These are phyloP conservation scores for Eulemur mongoz DNA, from an alignment of 2,797 vertebrate species.

Conservation along the genomic window DNA sequence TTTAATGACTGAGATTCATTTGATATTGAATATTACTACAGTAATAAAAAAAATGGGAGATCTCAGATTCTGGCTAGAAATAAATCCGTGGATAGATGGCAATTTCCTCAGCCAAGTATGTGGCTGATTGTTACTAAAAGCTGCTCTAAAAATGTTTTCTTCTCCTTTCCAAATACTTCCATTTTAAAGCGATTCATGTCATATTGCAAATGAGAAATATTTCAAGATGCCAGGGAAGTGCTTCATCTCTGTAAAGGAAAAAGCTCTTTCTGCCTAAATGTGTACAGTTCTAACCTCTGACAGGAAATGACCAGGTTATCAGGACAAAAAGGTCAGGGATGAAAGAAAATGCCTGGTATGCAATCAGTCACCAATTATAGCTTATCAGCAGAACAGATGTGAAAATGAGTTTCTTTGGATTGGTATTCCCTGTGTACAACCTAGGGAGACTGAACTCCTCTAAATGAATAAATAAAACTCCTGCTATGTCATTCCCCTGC, in stretches of 20 bases:
- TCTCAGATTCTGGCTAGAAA: neutral
- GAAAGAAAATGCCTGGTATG: conserved; percentile 71
- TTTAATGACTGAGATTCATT: neutral
- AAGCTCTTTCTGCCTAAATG: conserved; percentile 77
- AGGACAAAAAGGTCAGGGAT: conserved; percentile 73
- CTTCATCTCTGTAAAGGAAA: conserved; percentile 79
- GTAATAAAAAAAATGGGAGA: neutral
- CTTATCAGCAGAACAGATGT: conserved; percentile 76
- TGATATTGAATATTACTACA: neutral
- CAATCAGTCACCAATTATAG: conserved; percentile 81
- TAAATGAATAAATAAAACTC: conserved; percentile 69
- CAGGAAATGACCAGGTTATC: conserved; percentile 79
- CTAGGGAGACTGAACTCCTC: conserved; percentile 20
- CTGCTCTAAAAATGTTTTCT: conserved; percentile 72
- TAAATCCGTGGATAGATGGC: neutral
- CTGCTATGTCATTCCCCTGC: conserved; percentile 47
- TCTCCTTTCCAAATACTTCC: conserved; percentile 74
- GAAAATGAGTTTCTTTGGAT: conserved; percentile 81
- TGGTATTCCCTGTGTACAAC: conserved; percentile 53
- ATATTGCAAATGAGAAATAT: conserved; percentile 80
- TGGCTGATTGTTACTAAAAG: conserved; percentile 67
- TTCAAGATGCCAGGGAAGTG: conserved; percentile 77
- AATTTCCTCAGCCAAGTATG: neutral
- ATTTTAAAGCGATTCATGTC: conserved; percentile 75
- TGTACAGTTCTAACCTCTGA: conserved; percentile 65